Conservation (phyloP, 2,797 vertebrate genomes). For the Mus spretus region DNA sequence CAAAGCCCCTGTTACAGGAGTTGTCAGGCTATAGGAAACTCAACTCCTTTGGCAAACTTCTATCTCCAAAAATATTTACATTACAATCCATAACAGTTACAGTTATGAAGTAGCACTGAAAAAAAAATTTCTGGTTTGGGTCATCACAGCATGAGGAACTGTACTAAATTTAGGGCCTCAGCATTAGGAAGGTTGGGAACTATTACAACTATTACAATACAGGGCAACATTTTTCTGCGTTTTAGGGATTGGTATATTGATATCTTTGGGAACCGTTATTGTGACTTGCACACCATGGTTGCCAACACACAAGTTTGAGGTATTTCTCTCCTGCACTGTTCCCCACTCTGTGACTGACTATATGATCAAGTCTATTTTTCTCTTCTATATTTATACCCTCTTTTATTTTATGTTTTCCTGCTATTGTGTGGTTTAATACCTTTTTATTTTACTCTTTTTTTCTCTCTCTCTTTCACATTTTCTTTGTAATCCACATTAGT, state of each 20-base stretch:
- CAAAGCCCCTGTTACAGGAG: not conserved
- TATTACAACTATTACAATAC: not conserved
- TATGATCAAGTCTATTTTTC: conserved; percentile 22
- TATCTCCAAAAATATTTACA: not conserved
- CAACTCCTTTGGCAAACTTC: not conserved
- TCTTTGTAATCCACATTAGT: conserved; percentile 65
- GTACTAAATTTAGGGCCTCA: not conserved
- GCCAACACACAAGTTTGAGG: not conserved
- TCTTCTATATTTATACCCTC: not conserved
- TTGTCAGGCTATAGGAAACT: not conserved
- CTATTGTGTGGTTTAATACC: not conserved
- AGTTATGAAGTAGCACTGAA: not conserved
- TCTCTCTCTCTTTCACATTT: conserved; percentile 19
- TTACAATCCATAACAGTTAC: not conserved
- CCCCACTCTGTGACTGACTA: not conserved
- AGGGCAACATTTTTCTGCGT: not conserved
- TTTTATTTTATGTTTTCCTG: conserved; percentile 37
- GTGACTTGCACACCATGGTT: too few species aligned
- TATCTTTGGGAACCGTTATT: not conserved
- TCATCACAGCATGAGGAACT: not conserved
- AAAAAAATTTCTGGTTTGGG: not conserved
- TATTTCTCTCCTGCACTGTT: not conserved
- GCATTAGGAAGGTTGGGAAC: not conserved
- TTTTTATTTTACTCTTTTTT: conserved; percentile 17
- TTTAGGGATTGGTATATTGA: not conserved